A percentile compares a stretch with the other conserved stretches of the same genome.
phyloP scores from a whole-genome alignment of 2,113 vertebrate species.

The Dasyprocta punctata region DNA sequence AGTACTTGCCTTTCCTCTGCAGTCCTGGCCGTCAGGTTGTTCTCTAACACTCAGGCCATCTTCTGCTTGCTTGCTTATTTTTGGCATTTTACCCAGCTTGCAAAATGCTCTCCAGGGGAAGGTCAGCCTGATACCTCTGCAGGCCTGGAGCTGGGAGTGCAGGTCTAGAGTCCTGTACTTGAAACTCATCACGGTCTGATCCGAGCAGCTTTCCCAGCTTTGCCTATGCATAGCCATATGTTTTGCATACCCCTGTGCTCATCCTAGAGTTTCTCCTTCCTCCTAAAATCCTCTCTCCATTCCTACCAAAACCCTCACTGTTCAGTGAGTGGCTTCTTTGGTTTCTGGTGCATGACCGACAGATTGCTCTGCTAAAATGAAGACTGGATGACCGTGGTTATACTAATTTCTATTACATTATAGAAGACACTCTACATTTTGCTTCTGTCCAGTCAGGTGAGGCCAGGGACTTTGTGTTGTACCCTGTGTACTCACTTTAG shows the following conservation, averaged over 20 bases:
- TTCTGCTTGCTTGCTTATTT: constrained; percentile 6
- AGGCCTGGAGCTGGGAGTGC: not conserved
- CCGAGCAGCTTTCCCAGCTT: not conserved
- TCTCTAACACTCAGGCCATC: not conserved
- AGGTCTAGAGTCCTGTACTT: not conserved
- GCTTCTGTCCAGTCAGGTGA: not conserved
- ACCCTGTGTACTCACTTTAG: not conserved
- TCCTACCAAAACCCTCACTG: not conserved
- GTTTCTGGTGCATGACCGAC: not conserved
- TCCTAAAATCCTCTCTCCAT: not conserved
- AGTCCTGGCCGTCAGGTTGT: not conserved
- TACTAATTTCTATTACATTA: not conserved
- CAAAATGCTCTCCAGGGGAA: not conserved
- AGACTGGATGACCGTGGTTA: not conserved
- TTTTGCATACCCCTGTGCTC: not conserved
- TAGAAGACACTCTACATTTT: not conserved
- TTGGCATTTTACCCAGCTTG: not conserved
- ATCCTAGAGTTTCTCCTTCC: not conserved
- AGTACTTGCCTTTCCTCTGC: not conserved
- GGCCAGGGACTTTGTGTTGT: not conserved
- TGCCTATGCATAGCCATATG: not conserved
- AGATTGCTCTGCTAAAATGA: not conserved
- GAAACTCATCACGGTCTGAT: not conserved
- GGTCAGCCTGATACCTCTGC: not conserved
- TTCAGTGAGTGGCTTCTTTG: not conserved